Evolutionary conservation across 64 coral and sea anemone species (phyloP), one percentile per base, ranked within the genome.

Genomic region (Montipora efflorescens): DNA sequence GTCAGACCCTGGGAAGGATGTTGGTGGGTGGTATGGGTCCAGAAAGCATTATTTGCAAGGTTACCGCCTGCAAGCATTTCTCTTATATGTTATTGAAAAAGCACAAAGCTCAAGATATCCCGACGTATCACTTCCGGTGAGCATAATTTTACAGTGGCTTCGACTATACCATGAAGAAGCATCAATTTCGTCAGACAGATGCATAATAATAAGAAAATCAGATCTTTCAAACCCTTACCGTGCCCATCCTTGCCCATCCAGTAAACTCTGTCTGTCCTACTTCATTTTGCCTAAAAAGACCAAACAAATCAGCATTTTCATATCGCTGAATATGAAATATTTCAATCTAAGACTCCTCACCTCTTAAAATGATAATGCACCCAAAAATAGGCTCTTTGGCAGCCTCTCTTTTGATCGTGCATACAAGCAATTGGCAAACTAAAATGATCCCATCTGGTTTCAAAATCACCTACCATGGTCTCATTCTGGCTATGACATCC

Each of bases 231-330:
- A 43, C 7, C 88, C 97, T 92, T 92, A 96, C 97, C 61, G 91
- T 93, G 43, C 95, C 98, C 98, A 99, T 99, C 91, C 98, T 90
- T 58, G 98, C 98, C 98, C 98, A 99, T 7, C 98, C 98, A 82
- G 76, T 85, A 85, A 99, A 96, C 70, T 99, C 98, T 52, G 95
- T 94, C 48, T 92, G 81, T 19, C 92, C 98, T 68, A 90, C 48
- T 90, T 99, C 98, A 75, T 99, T 99, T 71, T 91, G 84, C 97
- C 97, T 98, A 51, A 50, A 75, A 69, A 36, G 36, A 16, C 16
- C 55, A 90, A 25, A 22, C 58, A 79, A 36, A 36, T 36, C 0
- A 36, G 36, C 36, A 36, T 36, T 0, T 36, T 36, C 36, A 36
- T 0, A 36, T 36, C 1, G 36, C 36, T 36, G 36, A 36, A 36